Conservation (phyloP, 1,140 invertebrate species). For the Pseudomyrmex concolor region DNA sequence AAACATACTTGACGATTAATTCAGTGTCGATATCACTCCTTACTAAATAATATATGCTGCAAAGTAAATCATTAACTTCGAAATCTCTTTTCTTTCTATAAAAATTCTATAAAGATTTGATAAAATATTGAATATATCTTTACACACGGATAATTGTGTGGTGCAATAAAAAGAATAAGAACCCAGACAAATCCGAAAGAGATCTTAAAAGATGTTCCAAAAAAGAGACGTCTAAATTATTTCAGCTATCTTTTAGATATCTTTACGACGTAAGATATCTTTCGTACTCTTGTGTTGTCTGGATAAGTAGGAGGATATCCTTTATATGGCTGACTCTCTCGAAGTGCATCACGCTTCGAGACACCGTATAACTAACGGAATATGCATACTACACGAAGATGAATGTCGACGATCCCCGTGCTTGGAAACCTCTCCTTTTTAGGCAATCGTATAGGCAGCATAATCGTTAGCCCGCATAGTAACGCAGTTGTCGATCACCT, state of each 20-base stretch:
- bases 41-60: too few relatives aligned
- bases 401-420: constrained; percentile 58
- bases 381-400: constrained; percentile 69
- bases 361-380: constrained; percentile 74
- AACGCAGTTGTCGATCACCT: neutral
- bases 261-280: neutral
- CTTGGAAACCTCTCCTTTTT: constrained; percentile 71
- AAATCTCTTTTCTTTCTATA: too few relatives aligned
- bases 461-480: neutral
- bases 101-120: too few relatives aligned
- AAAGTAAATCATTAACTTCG: too few relatives aligned
- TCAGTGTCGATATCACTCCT: neutral
- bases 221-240: too few relatives aligned
- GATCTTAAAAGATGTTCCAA: too few relatives aligned
- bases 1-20: neutral
- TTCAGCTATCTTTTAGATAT: neutral
- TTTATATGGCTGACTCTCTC: neutral
- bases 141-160: too few relatives aligned
- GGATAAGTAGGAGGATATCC: neutral
- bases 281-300: too few relatives aligned
- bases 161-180: neutral
- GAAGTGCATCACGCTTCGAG: constrained; percentile 67
- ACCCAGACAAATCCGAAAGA: neutral
- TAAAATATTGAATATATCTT: too few relatives aligned
- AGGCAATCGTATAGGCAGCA: constrained; percentile 35